Conservation (phyloP, 1,140 invertebrate genomes). For the Drosophila grimshawi region DNA sequence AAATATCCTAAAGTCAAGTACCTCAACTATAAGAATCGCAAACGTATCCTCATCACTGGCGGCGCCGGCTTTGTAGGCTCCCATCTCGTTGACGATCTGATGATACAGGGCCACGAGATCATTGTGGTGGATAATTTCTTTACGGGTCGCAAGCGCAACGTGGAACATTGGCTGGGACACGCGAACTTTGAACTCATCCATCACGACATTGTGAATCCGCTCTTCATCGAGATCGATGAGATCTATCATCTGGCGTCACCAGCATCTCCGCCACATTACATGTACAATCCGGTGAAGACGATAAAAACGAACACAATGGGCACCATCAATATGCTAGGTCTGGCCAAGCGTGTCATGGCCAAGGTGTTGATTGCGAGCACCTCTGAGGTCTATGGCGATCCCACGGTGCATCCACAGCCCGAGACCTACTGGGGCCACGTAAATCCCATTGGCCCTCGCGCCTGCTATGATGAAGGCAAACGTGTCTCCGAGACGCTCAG, state of each 20-base stretch:
- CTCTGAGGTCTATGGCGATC: constrained; percentile 99
- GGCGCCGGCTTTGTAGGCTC: constrained; percentile 99
- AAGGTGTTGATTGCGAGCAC: constrained; percentile 98
- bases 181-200: constrained; percentile 99
- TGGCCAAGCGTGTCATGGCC: constrained; percentile 97
- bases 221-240: constrained; percentile 99
- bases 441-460: constrained; percentile 98
- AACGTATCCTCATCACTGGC: constrained; percentile 97
- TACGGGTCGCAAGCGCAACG: constrained; percentile 97
- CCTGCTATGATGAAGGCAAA: constrained; percentile 99
- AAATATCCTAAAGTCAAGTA: constrained; percentile 96
- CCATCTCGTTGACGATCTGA: constrained; percentile 97
- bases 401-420: constrained; percentile 97
- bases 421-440: constrained; percentile 99
- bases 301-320: constrained; percentile 99
- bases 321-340: constrained; percentile 99
- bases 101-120: constrained; percentile 98
- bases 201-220: constrained; percentile 99
- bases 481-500: constrained; percentile 98
- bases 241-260: constrained; percentile 99
- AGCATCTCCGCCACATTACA: constrained; percentile 99
- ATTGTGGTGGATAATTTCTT: constrained; percentile 99
- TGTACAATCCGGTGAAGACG: constrained; percentile 99
- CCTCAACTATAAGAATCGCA: constrained; percentile 94
- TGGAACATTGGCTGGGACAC: constrained; percentile 99